Evolutionary conservation across 2,113 vertebrate species (phyloP).

Genomic region (Melanerpes aurifrons): DNA sequence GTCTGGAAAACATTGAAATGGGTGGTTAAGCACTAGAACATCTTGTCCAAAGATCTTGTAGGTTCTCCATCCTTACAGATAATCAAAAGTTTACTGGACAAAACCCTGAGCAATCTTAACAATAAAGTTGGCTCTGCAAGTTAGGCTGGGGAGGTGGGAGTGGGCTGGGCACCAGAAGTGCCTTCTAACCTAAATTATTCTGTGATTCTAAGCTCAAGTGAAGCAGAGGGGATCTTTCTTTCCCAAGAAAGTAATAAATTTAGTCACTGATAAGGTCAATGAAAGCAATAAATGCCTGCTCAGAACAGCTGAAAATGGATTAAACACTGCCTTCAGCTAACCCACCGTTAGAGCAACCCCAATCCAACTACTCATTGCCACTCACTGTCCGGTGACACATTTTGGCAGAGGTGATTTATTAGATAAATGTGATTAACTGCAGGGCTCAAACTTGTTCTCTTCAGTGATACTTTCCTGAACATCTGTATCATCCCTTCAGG

Average conservation of each 20-base stretch:
- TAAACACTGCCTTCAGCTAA: not conserved
- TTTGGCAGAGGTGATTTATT: not conserved
- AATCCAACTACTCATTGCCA: not conserved
- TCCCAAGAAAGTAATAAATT: constrained; percentile 1
- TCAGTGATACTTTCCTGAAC: not conserved
- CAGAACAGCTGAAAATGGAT: not conserved
- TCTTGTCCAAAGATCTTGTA: too few relatives aligned
- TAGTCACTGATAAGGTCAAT: not conserved
- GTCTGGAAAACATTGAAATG: too few relatives aligned
- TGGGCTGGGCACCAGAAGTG: not conserved
- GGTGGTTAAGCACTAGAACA: too few relatives aligned
- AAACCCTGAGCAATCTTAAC: not conserved
- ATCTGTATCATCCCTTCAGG: not conserved
- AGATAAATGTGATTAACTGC: not conserved
- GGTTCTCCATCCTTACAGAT: too few relatives aligned
- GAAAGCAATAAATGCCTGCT: not conserved
- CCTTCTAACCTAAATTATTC: not conserved
- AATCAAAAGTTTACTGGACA: too few relatives aligned
- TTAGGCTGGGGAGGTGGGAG: not conserved
- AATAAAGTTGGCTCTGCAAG: not conserved
- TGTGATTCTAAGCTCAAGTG: not conserved
- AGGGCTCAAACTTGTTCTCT: not conserved
- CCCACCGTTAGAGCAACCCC: not conserved
- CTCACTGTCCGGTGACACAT: not conserved
- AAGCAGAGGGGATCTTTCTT: not conserved